Evolutionary conservation across 2,797 vertebrate species (phyloP).

Genomic region (Periophthalmus magnuspinnatus): DNA sequence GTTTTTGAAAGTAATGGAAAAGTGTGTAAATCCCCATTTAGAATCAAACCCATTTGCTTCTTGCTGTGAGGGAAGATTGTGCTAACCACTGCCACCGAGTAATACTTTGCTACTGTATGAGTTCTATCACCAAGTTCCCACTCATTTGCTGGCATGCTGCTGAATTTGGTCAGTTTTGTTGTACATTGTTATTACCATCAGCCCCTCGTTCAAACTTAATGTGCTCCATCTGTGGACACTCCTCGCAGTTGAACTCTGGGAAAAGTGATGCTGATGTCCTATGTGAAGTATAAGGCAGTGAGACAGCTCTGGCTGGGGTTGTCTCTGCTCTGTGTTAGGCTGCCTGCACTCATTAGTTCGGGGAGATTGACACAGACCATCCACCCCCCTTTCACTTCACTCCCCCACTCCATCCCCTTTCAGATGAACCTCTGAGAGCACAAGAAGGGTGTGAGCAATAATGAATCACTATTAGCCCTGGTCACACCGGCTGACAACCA

Average conservation of each 20-base stretch:
- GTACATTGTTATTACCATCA: conserved; percentile 7
- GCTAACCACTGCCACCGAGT: background rate
- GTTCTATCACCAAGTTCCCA: background rate
- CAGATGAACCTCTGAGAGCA: conserved; percentile 40
- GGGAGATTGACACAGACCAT: conserved; percentile 51
- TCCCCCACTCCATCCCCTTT: conserved; percentile 4
- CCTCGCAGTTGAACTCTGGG: conserved; percentile 4
- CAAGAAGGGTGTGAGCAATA: conserved; percentile 56
- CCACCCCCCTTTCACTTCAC: background rate
- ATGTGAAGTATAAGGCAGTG: conserved; percentile 27
- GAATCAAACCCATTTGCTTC: background rate
- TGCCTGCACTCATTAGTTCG: conserved; percentile 67
- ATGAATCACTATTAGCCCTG: conserved; percentile 70
- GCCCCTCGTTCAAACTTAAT: background rate
- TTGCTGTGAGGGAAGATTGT: too few species aligned
- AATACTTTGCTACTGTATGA: background rate
- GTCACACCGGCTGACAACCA: conserved; percentile 64
- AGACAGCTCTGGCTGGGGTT: conserved; percentile 38
- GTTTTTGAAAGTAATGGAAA: background rate
- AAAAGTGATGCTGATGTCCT: conserved; percentile 21
- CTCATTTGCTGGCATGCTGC: background rate
- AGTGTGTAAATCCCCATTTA: background rate
- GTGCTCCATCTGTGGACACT: background rate
- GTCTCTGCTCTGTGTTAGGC: conserved; percentile 53
- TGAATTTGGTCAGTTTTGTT: conserved; percentile 3